A percentile compares a stretch with the other conserved stretches of the same genome.
Evolutionary conservation across 2,888 invertebrate genomes (phyloP).

Genomic region (Agrilus cyanescens): DNA sequence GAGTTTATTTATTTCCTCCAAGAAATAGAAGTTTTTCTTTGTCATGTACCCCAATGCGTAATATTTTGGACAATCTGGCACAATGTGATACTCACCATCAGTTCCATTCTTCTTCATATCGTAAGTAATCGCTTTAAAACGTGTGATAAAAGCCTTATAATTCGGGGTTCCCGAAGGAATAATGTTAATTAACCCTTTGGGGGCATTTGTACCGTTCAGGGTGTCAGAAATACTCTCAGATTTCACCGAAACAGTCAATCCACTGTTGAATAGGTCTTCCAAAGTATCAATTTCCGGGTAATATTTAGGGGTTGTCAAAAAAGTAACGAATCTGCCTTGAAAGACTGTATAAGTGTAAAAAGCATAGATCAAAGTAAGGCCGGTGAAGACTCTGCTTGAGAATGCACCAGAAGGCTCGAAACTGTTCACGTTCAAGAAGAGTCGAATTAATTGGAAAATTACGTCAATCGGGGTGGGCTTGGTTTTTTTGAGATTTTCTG

Average conservation of each 20-base stretch:
- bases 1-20: too few relatives aligned
- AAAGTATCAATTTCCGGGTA: conserved; percentile 33
- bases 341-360: conserved; percentile 34
- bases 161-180: too few relatives aligned
- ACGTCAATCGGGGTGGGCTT: conserved; percentile 16
- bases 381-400: conserved; percentile 31
- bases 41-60: too few relatives aligned
- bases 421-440: conserved; percentile 29
- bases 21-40: too few relatives aligned
- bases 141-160: too few relatives aligned
- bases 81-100: too few relatives aligned
- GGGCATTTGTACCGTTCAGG: conserved; percentile 24
- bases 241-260: conserved; percentile 29
- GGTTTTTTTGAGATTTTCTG: neutral
- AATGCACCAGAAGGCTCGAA: conserved; percentile 22
- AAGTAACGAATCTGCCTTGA: conserved; percentile 35
- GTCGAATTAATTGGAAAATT: conserved; percentile 26
- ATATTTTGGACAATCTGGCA: too few relatives aligned
- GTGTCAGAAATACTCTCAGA: conserved; percentile 34
- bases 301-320: conserved; percentile 31
- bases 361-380: conserved; percentile 21
- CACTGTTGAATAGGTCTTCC: conserved; percentile 27
- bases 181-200: neutral
- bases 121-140: too few relatives aligned
- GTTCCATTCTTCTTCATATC: too few relatives aligned